These are phyloP conservation scores for Echiichthys vipera DNA, from an alignment of 2,797 vertebrate species.

Conservation along the genomic window DNA sequence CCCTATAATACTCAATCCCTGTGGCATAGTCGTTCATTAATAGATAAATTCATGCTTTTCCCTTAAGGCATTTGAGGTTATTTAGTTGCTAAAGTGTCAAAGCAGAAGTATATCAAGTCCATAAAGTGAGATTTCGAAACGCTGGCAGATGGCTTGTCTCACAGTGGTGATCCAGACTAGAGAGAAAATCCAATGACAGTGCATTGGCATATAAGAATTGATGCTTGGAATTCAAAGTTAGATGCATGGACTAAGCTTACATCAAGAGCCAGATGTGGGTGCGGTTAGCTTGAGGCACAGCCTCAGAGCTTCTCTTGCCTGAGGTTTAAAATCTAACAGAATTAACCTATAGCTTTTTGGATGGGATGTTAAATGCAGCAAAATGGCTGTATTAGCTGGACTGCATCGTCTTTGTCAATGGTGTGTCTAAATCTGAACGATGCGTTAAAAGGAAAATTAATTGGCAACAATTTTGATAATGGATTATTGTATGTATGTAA, in stretches of 20 bases:
- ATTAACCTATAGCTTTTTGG: not conserved
- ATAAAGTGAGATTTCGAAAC: constrained; percentile 20
- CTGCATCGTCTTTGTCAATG: not conserved
- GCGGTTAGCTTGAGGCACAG: not conserved
- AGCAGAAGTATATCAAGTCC: constrained; percentile 6
- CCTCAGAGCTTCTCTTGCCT: constrained; percentile 8
- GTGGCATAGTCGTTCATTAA: constrained; percentile 17
- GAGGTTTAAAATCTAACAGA: not conserved
- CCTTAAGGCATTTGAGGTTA: constrained; percentile 28
- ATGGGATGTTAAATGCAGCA: not conserved
- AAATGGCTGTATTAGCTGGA: not conserved
- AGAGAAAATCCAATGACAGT: constrained; percentile 9
- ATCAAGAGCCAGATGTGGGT: not conserved
- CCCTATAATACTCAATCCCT: not conserved
- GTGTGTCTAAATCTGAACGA: not conserved
- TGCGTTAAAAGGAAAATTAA: not conserved
- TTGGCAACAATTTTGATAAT: not conserved
- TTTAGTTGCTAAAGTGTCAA: constrained; percentile 8
- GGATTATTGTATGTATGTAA: no score
- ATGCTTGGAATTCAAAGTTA: not conserved
- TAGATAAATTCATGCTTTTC: no score
- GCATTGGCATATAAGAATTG: constrained; percentile 18
- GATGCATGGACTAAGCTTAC: not conserved
- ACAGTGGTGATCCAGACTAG: constrained; percentile 24
- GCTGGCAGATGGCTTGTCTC: constrained; percentile 25